phyloP scores from a whole-genome alignment of 2,113 vertebrate species.

The Lycaon pictus region DNA sequence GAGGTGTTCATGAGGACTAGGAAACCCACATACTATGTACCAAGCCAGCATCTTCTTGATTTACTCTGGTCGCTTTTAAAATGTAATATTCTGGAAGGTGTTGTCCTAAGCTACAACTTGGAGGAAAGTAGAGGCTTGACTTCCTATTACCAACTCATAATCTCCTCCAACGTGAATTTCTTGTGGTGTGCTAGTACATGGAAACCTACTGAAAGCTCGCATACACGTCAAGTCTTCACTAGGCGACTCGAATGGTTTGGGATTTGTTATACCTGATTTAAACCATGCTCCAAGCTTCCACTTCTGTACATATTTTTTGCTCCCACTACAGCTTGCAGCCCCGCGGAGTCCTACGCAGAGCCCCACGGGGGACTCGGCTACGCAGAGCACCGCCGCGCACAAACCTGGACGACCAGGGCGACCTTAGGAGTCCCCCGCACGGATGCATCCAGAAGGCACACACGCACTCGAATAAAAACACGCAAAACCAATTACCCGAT shows the following conservation, averaged over 20 bases:
- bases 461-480: not conserved
- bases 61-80: not conserved
- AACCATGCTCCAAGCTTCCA: not conserved
- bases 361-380: not conserved
- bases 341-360: not conserved
- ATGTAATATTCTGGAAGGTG: not conserved
- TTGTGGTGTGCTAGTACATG: not conserved
- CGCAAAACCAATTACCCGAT: not conserved
- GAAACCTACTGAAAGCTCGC: not conserved
- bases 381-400: not conserved
- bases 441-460: not conserved
- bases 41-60: slow-evolving; percentile 43
- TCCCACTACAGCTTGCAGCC: not conserved
- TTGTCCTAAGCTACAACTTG: not conserved
- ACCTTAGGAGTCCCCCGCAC: not conserved
- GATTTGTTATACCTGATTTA: not conserved
- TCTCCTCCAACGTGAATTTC: not conserved
- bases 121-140: not conserved
- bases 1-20: not conserved
- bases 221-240: not conserved
- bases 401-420: slow-evolving; percentile 47
- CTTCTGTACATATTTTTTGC: slow-evolving; percentile 7
- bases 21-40: not conserved
- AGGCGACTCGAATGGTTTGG: not conserved
- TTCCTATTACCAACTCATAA: not conserved